Conservation (phyloP, 2,797 vertebrate genomes). For the Paedocypris micromegethes region DNA sequence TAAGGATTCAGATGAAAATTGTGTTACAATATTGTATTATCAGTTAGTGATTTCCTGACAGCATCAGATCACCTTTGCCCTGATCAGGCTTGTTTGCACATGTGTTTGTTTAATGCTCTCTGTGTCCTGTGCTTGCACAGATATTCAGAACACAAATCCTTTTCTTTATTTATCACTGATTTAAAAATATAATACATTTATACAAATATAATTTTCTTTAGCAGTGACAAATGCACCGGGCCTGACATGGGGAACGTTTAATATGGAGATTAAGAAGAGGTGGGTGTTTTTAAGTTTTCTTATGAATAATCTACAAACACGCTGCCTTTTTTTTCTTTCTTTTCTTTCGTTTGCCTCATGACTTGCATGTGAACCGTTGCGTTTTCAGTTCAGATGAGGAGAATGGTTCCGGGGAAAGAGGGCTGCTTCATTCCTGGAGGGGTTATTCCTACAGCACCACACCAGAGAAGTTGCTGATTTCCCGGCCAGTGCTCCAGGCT, state of each 20-base stretch:
- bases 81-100: conserved; percentile 17
- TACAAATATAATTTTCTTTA: conserved; percentile 6
- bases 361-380: conserved; percentile 14
- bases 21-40: no score
- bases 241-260: conserved; percentile 39
- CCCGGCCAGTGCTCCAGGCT: conserved; percentile 82
- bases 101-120: conserved; percentile 6
- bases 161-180: background rate
- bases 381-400: conserved; percentile 68
- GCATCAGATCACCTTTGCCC: conserved; percentile 21
- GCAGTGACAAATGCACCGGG: conserved; percentile 8
- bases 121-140: background rate
- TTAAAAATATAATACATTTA: background rate
- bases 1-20: no score
- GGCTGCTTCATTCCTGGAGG: conserved; percentile 83
- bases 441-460: conserved; percentile 79
- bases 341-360: conserved; percentile 1
- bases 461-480: conserved; percentile 80
- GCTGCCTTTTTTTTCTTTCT: background rate
- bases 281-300: conserved; percentile 22
- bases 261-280: conserved; percentile 48
- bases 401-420: conserved; percentile 77
- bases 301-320: background rate
- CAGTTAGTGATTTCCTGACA: conserved; percentile 21
- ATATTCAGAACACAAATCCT: background rate